Percentiles rank a stretch among this genome's conserved stretches.
Conservation (phyloP, 92 coral and sea anemone genomes). For the Zoanthus solanderi region DNA sequence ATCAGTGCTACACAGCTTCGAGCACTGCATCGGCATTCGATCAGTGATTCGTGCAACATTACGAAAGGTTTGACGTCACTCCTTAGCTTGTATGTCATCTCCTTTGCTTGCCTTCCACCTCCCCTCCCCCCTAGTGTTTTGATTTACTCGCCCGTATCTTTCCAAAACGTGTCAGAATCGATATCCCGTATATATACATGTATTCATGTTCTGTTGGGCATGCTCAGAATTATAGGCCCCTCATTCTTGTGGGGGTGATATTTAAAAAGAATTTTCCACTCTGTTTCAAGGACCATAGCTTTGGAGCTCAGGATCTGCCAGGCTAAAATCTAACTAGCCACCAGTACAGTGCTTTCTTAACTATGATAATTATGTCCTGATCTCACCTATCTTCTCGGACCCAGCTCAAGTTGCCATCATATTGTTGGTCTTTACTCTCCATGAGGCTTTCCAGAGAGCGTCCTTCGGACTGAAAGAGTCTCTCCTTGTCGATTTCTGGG, state of each 20-base stretch:
- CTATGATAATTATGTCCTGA: not conserved
- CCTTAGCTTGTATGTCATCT: no score
- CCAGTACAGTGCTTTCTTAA: no score
- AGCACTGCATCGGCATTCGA: not conserved
- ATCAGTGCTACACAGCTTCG: not conserved
- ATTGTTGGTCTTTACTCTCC: not conserved
- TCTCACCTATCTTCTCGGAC: constrained; percentile 11
- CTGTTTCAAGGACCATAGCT: no score
- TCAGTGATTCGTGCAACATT: no score
- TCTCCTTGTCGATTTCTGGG: not conserved
- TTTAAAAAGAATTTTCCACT: no score
- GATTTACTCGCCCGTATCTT: not conserved
- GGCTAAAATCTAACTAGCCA: no score
- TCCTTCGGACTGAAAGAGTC: not conserved
- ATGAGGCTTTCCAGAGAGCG: not conserved
- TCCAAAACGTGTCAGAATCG: not conserved
- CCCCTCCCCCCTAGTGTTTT: not conserved
- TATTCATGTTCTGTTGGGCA: no score
- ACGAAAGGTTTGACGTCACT: no score
- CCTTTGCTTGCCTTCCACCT: not conserved
- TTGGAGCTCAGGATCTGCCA: no score
- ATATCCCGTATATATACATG: no score
- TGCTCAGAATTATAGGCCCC: no score
- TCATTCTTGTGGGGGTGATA: no score
- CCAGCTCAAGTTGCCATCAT: not conserved